phyloP scores from a whole-genome alignment of 1,140 invertebrate species.

The Hypsibius dujardini region DNA sequence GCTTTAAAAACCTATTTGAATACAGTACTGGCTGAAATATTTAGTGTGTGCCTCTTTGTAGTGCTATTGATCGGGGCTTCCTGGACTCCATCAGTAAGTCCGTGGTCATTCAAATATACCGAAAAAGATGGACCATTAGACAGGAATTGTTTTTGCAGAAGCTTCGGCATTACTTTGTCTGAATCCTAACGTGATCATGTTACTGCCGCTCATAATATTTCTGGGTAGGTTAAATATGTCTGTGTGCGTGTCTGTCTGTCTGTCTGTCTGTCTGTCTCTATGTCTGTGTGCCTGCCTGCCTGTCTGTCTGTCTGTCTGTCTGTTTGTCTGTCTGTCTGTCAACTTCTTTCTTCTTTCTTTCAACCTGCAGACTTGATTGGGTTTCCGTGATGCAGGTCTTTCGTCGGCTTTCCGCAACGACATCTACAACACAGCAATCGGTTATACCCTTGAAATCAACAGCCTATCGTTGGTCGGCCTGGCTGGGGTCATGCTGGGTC shows the following conservation, averaged over 20 bases:
- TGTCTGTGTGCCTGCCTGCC: no score
- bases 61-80: background rate
- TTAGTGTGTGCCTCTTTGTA: background rate
- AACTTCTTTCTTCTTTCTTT: background rate
- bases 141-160: constrained; percentile 3
- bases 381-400: background rate
- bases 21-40: background rate
- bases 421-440: constrained; percentile 8
- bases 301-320: background rate
- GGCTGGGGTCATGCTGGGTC: background rate
- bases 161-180: background rate
- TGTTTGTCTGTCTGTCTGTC: background rate
- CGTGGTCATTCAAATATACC: no score
- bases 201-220: background rate
- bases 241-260: no score
- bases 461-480: background rate
- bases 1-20: background rate
- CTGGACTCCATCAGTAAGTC: constrained; percentile 1
- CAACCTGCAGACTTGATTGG: no score
- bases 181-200: background rate
- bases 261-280: background rate
- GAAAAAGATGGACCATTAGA: background rate
- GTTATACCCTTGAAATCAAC: background rate
- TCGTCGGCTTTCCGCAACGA: constrained; percentile 4
- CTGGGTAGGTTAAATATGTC: background rate